Evolutionary conservation across 2,113 vertebrate genomes (phyloP).

Genomic region (Trichomycterus rosablanca): DNA sequence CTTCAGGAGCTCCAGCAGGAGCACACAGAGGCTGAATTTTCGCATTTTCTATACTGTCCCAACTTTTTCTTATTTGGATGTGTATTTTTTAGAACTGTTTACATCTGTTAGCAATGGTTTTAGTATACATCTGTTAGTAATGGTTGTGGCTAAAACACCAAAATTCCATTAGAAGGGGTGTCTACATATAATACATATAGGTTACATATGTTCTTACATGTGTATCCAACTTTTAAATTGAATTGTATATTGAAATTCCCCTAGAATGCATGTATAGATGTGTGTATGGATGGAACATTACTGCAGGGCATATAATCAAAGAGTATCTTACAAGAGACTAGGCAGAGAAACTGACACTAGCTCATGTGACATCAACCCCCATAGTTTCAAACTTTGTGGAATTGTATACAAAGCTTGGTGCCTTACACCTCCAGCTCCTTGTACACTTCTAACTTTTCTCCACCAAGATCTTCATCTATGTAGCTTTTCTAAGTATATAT

Average conservation of each 20-base stretch:
- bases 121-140: no score
- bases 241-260: conserved; percentile 10
- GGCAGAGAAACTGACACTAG: conserved; percentile 19
- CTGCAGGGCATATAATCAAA: conserved; percentile 25
- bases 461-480: conserved; percentile 23
- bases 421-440: conserved; percentile 21
- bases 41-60: no score
- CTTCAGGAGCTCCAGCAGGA: no score
- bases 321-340: conserved; percentile 31
- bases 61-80: no score
- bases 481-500: conserved; percentile 34
- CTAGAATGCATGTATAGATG: conserved; percentile 8
- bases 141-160: no score
- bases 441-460: conserved; percentile 26
- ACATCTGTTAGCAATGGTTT: no score
- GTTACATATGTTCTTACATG: no score
- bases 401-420: conserved; percentile 34
- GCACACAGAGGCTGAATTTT: no score
- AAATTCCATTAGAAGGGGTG: no score
- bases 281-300: conserved; percentile 22
- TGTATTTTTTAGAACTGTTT: no score
- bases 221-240: no score
- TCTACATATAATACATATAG: no score
- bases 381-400: conserved; percentile 20
- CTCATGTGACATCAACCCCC: conserved; percentile 41